Base-by-base conservation (phyloP, 2,797 vertebrate species). In the Bovichtus variegatus region DNA sequence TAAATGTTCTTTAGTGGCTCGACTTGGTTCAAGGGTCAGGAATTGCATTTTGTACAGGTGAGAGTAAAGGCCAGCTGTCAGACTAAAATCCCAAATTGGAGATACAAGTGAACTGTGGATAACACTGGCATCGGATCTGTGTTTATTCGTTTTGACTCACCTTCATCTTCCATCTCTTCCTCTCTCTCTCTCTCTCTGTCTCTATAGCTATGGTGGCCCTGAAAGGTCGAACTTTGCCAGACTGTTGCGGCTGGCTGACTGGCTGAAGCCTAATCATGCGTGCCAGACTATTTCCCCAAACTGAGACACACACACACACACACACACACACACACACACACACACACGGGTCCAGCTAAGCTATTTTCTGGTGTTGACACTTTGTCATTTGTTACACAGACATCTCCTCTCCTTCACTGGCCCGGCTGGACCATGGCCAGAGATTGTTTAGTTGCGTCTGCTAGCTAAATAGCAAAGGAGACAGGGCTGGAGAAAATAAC, bases 191-290 rank as follows among this genome's bases (percentile, higher is more conserved):
- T 53, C 23, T 40, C 31, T 38, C 34, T 15, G 15, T 62, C 41
- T 80, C 70, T 72, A 31, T 73, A 68, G 84, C 86, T 78, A 41
- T 77, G 71, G 83, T 77, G 87, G 85, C 78, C 83, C 78, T 57
- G 87, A 93, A 93, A 94, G 92, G 91, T 94, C 90, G 76, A 84
- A 92, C 87, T 85, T 88, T 87, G 90, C 87, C 87, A 87, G 90
- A 90, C 83, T 87, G 85, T 67, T 82, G 86, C 73, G 74, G 71
- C 81, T 78, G 74, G 72, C 74, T 93, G 68, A 75, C 80, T 73
- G 82, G 84, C 84, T 90, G 78, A 85, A 82, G 83, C 55, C 38
- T 88, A 94, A 94, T 94, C 92, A 93, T 93, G 89, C 81, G 78
- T 80, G 90, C 78, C 79, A 87, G 78, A 85, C 90, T 89, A 90